Percentiles rank a stretch among this genome's conserved stretches.
phyloP scores from a whole-genome alignment of 2,113 vertebrate species.

The Cavia aperea region DNA sequence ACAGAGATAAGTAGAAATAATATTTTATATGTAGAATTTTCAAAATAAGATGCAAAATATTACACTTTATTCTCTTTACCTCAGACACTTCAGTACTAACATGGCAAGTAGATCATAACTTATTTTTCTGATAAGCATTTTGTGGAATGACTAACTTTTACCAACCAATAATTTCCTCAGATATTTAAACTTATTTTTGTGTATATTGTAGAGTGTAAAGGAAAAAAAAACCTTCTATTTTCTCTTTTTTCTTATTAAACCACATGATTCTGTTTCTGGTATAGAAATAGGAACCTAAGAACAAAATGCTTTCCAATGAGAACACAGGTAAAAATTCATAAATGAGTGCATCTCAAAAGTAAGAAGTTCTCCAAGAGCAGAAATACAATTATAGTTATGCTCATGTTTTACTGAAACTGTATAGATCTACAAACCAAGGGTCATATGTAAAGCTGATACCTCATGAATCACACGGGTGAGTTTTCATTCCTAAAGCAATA shows the following conservation, averaged over 20 bases:
- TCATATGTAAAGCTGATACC: not conserved
- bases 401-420: not conserved
- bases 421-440: not conserved
- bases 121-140: not conserved
- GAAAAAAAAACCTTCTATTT: not conserved
- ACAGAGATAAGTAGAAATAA: fast-evolving
- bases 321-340: not conserved
- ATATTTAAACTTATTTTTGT: not conserved
- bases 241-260: not conserved
- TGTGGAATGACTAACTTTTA: not conserved
- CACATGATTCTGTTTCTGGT: not conserved
- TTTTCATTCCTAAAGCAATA: not conserved
- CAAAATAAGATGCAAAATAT: not conserved
- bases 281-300: not conserved
- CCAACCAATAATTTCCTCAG: not conserved
- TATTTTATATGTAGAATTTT: not conserved
- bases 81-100: not conserved
- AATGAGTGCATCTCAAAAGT: not conserved
- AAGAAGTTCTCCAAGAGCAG: not conserved
- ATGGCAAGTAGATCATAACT: not conserved
- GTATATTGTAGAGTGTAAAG: not conserved
- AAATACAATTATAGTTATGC: not conserved
- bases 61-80: not conserved
- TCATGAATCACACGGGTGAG: not conserved
- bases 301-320: not conserved